Evolutionary conservation across 2,888 invertebrate species (phyloP), one percentile per base, ranked within the genome.

Genomic region (Lumbricus terrestris): DNA sequence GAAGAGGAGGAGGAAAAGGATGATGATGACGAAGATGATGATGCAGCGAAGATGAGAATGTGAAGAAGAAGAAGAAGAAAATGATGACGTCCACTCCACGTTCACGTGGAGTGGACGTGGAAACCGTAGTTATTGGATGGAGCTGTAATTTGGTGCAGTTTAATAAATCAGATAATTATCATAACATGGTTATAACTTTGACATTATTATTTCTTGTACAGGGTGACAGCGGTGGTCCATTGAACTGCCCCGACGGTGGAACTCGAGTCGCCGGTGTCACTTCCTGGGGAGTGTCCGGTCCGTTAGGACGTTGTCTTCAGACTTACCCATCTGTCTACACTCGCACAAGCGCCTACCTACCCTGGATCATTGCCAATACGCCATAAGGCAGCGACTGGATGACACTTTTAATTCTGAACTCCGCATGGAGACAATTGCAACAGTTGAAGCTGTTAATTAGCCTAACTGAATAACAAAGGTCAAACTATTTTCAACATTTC

Each of bases 221-320:
- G 90, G 90, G 90, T 42, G 88, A 90, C 90, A 90, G 90, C 54
- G 90, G 90, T 88, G 90, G 90, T n/a, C 90, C 90, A 47, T 29
- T 90, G 16, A 88, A 40, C 34, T 90, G 90, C 54, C 82, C 82
- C 37, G 42, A n/a, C 29, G 88, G 40, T 29, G 54, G 13, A 20
- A 88, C 16, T 29, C 35, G 42, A 37, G 90, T 90, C 35, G 90
- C 47, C 15, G 90, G 90, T 18, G 88, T 83, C 35, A 83, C 90
- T 34, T 90, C 90, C 15, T 90, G 90, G 90, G 90, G 83, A 35
- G 83, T 88, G 29, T 33, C 89, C 18, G 29, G 23, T 42, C 33
- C 34, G 13, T 5, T 38, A 4, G 54, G 54, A n/a, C 29, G 34
- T 33, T 90, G 90, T 29, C 90, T 83, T 23, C 88, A 38, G 23